A percentile compares a stretch with the other conserved stretches of the same genome.
Conservation (phyloP, 92 coral and sea anemone species). For the Meandrina meandrites region DNA sequence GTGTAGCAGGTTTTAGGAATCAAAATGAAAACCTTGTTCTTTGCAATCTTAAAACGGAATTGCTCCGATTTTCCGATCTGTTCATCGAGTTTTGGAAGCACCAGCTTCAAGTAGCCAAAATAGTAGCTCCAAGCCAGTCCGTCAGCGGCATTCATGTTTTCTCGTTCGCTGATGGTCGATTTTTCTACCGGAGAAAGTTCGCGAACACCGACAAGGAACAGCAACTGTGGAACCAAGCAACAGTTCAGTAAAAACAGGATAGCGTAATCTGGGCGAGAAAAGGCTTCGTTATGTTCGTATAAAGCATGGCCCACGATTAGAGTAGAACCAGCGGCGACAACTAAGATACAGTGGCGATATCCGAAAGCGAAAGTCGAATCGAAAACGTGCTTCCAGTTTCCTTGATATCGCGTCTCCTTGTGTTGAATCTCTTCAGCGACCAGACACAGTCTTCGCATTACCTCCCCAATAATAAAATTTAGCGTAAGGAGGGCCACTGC, state of each 20-base stretch:
- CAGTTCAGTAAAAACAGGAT: conserved; percentile 52
- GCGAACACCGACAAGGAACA: conserved; percentile 63
- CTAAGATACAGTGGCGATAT: conserved; percentile 10
- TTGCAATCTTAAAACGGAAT: conserved; percentile 40
- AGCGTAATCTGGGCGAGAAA: conserved; percentile 18
- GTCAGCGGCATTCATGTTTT: conserved; percentile 86
- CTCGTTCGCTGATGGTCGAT: conserved; percentile 72
- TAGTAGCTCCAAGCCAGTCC: conserved; percentile 94
- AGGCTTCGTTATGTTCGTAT: neutral
- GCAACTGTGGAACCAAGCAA: conserved; percentile 47
- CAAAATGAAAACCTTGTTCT: conserved; percentile 70
- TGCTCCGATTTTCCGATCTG: conserved; percentile 55
- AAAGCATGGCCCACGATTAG: conserved; percentile 13
- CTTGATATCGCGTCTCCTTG: conserved; percentile 67
- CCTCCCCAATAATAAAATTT: conserved; percentile 71
- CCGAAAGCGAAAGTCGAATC: conserved; percentile 61
- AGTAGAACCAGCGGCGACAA: conserved; percentile 9
- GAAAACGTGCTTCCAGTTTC: conserved; percentile 59
- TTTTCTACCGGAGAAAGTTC: conserved; percentile 73
- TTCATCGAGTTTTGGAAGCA: conserved; percentile 61
- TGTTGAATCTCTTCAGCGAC: conserved; percentile 76
- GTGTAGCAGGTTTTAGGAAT: conserved; percentile 76
- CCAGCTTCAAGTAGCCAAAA: conserved; percentile 86
- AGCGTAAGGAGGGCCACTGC: conserved; percentile 54
- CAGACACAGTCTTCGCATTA: conserved; percentile 70